Evolutionary conservation across 2,888 invertebrate species (phyloP), one percentile per base, ranked within the genome.

Genomic region (Himalopsyche tibetana): DNA sequence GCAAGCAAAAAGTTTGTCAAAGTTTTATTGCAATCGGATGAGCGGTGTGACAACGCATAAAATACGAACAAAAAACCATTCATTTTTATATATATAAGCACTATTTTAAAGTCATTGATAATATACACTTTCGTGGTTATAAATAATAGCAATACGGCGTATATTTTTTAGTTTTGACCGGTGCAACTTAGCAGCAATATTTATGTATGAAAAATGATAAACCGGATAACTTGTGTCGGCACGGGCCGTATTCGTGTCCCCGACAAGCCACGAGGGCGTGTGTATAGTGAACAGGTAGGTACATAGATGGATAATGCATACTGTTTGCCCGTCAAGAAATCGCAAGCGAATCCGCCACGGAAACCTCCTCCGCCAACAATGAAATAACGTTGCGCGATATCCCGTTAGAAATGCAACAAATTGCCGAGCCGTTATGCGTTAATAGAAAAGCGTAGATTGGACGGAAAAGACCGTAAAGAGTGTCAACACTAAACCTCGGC

Each of bases 391-490:
- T 82, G 85, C 85, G 56, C 56, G 69, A 80, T 85, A 82, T 85
- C 85, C 85, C 85, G 85, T 85, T 85, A 85, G 82, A 82, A 85
- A 85, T 85, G 85, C 85, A 85, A 82, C 74, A 85, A 85, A 85
- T 85, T 85, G 82, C 82, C 82, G 55, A 85, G 28, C 82, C 85
- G 85, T 85, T 82, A 82, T 82, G 74, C 85, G 82, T 85, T 82
- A 82, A 51, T 81, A 51, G 63, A 69, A 82, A 85, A 85, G 63
- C 45, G 82, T 45, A 84, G 82, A 82, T 74, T 74, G 74, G 74
- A 28, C 12, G 15, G 36, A 74, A 74, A 36, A 74, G 74, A 74
- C 74, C 74, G 74, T 74, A 74, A 74, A 69, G 38, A 74, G 38
- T 74, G 38, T 74, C 74, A 74, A 74, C 74, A 74, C 74, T 74